Evolutionary conservation across 2,888 invertebrate genomes (phyloP).

Genomic region (Augiades crinisus): DNA sequence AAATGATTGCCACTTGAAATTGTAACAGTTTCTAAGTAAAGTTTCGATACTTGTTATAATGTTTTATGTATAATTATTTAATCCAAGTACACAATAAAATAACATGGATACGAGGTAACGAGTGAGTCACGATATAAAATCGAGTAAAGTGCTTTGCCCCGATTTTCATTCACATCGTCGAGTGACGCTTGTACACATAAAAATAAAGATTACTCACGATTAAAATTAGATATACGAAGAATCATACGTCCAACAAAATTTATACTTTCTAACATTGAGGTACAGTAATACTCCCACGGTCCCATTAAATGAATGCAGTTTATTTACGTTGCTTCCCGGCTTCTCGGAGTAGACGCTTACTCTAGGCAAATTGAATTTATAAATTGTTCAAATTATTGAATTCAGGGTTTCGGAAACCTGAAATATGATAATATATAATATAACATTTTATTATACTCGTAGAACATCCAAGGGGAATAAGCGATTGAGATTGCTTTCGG

Average conservation of each 20-base stretch:
- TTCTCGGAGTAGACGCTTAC: too few relatives aligned
- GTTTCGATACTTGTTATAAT: too few relatives aligned
- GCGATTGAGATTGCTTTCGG: too few relatives aligned
- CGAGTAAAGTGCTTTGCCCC: constrained; percentile 31
- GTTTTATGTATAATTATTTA: neutral
- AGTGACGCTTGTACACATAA: constrained; percentile 28
- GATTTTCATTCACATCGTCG: constrained; percentile 34
- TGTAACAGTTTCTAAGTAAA: too few relatives aligned
- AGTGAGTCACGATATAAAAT: constrained; percentile 33
- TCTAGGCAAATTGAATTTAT: too few relatives aligned
- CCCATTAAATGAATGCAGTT: neutral
- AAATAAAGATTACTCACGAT: constrained; percentile 40
- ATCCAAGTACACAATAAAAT: constrained; percentile 17
- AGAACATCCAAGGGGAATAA: too few relatives aligned
- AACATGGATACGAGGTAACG: neutral
- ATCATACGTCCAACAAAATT: constrained; percentile 21
- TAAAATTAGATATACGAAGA: constrained; percentile 33
- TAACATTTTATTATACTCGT: too few relatives aligned
- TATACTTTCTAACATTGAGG: neutral
- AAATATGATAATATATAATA: too few relatives aligned
- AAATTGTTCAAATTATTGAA: too few relatives aligned
- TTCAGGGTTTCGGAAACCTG: too few relatives aligned
- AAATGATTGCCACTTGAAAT: too few relatives aligned
- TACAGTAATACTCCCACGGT: neutral
- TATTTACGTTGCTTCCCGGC: neutral